Conservation (phyloP, 2,797 vertebrate species). For the Neomorphus geoffroyi region DNA sequence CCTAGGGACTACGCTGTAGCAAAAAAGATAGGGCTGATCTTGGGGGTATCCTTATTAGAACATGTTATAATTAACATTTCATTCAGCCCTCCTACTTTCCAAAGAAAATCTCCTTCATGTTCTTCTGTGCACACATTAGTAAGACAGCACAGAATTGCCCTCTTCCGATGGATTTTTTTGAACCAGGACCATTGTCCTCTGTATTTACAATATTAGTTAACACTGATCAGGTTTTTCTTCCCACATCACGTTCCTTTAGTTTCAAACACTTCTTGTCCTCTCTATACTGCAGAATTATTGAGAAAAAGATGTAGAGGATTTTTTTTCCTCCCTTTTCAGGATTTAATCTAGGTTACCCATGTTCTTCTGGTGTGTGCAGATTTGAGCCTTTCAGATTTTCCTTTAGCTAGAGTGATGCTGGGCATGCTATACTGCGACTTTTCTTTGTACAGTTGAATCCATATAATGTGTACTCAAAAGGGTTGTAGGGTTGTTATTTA, state of each 20-base stretch:
- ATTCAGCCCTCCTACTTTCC: conserved; percentile 28
- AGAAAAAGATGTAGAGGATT: not conserved
- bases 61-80: conserved; percentile 51
- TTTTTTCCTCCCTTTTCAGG: not conserved
- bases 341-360: not conserved
- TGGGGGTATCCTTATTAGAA: conserved; percentile 59
- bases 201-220: not conserved
- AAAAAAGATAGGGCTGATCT: conserved; percentile 59
- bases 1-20: conserved; percentile 70
- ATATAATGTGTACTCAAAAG: not conserved
- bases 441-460: not conserved
- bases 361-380: not conserved
- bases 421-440: not conserved
- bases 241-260: not conserved
- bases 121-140: not conserved
- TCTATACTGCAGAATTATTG: not conserved
- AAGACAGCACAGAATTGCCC: not conserved
- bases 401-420: not conserved
- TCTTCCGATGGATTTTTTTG: conserved; percentile 1
- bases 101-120: not conserved
- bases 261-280: not conserved
- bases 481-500: not conserved
- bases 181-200: not conserved
- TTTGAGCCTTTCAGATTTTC: not conserved
- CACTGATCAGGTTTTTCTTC: fast-evolving